Percentiles rank a stretch among this genome's conserved stretches.
Evolutionary conservation across 2,888 invertebrate species (phyloP).

Genomic region (Pristionchus japonicus): DNA sequence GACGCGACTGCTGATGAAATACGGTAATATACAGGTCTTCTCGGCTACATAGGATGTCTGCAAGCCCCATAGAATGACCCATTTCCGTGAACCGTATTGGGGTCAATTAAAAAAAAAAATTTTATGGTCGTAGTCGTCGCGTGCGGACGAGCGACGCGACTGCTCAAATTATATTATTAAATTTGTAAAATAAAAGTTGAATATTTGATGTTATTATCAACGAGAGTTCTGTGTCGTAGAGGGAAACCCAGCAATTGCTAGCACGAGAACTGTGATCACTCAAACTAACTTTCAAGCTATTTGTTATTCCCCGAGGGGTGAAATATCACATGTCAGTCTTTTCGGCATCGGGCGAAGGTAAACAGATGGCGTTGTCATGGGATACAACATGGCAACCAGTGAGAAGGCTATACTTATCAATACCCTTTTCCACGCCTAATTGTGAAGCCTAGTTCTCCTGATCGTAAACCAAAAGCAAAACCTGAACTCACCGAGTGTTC

Average conservation of each 20-base stretch:
- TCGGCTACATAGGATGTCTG: too few relatives aligned
- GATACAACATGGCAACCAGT: neutral
- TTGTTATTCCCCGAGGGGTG: neutral
- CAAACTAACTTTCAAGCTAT: neutral
- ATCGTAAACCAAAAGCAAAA: neutral
- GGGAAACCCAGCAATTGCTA: too few relatives aligned
- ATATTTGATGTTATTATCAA: too few relatives aligned
- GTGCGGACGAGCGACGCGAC: slow-evolving; percentile 19
- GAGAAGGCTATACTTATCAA: neutral
- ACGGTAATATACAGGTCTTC: neutral
- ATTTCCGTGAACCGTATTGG: too few relatives aligned
- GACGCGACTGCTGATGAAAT: neutral
- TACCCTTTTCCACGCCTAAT: neutral
- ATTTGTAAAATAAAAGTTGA: too few relatives aligned
- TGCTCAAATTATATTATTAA: too few relatives aligned
- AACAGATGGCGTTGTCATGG: neutral
- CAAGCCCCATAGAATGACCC: too few relatives aligned
- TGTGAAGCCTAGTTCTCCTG: neutral
- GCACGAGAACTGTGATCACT: too few relatives aligned
- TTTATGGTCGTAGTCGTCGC: slow-evolving; percentile 48
- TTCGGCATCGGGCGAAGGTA: neutral
- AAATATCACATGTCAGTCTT: neutral
- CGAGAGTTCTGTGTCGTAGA: too few relatives aligned
- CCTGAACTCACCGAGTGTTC: neutral
- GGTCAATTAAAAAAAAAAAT: too few relatives aligned